phyloP scores from a whole-genome alignment of 2,888 invertebrate species.

The Dolomedes plantarius region DNA sequence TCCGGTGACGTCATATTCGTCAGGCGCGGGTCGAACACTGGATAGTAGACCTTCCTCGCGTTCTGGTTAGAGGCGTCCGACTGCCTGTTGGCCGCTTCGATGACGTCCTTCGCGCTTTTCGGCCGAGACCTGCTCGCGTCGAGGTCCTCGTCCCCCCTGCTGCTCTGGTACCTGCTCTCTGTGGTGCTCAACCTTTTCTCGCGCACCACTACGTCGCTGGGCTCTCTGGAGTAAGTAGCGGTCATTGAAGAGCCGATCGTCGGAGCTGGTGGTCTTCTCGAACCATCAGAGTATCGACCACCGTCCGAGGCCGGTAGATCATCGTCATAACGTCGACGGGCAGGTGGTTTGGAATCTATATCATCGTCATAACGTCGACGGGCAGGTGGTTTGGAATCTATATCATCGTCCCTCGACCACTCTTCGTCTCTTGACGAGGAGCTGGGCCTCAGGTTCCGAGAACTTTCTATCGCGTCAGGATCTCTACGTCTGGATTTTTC shows the following conservation, averaged over 20 bases:
- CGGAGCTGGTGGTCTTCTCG: neutral
- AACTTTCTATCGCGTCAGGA: neutral
- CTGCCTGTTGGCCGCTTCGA: conserved; percentile 43
- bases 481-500: neutral
- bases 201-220: neutral
- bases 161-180: neutral
- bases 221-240: neutral
- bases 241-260: conserved; percentile 10
- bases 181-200: conserved; percentile 14
- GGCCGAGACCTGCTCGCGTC: too few relatives aligned
- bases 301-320: neutral
- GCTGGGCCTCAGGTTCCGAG: neutral
- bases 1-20: conserved; percentile 57
- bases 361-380: neutral
- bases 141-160: too few relatives aligned
- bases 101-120: conserved; percentile 38
- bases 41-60: conserved; percentile 38
- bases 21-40: conserved; percentile 47
- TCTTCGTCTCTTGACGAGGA: neutral
- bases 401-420: neutral
- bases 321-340: neutral
- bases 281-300: neutral
- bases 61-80: neutral
- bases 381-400: neutral
- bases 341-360: neutral